Evolutionary conservation across 2,113 vertebrate genomes (phyloP).

Genomic region (Budorcas taxicolor): DNA sequence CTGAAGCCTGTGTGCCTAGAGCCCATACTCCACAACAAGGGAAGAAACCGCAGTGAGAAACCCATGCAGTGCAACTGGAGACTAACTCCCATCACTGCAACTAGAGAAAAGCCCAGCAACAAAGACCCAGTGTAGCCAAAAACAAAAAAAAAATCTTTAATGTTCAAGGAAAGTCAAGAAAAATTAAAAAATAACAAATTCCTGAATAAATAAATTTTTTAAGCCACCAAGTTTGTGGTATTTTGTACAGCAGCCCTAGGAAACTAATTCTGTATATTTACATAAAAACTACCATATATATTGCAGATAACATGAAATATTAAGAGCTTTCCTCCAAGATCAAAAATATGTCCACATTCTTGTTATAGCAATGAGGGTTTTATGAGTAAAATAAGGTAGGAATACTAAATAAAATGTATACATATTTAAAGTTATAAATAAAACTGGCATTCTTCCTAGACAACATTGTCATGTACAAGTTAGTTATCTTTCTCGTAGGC

Average conservation of each 20-base stretch:
- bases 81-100: not conserved
- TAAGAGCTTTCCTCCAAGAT: not conserved
- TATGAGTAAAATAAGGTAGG: not conserved
- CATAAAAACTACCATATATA: not conserved
- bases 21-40: not conserved
- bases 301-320: not conserved
- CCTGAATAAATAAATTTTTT: not conserved
- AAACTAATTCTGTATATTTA: not conserved
- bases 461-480: not conserved
- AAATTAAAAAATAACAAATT: not conserved
- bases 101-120: not conserved
- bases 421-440: not conserved
- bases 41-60: not conserved
- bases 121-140: not conserved
- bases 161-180: not conserved
- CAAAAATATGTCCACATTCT: not conserved
- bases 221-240: not conserved
- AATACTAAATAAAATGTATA: not conserved
- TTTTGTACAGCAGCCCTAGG: not conserved
- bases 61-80: not conserved
- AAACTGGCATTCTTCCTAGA: not conserved
- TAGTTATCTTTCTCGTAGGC: not conserved
- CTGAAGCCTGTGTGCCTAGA: not conserved
- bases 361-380: not conserved
- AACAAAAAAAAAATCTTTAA: not conserved